Base-by-base conservation (phyloP, 2,113 vertebrate genomes). In the Hystrix brachyura region DNA sequence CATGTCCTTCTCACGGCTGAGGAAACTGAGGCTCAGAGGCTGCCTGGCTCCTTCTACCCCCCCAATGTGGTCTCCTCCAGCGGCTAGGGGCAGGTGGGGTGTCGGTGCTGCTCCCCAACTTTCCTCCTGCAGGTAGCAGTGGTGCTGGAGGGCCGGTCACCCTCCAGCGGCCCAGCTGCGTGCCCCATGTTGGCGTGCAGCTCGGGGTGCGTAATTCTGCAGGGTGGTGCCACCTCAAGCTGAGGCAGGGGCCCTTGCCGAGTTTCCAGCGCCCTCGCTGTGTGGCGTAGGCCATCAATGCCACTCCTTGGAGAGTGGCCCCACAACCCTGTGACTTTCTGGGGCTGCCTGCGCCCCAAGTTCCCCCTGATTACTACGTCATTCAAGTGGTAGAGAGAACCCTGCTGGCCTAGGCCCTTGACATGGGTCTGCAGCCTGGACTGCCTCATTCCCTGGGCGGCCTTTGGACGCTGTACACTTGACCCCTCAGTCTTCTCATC, bases 241-340 rank as follows among this genome's bases (percentile, higher is more conserved):
- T 34, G 46, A 5, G 0, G 65, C 57, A 25, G 32, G 46, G 46
- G 7, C 14, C 74, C 25, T 4, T n/a, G 46, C 55, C 84, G 34
- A 0, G 0, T 0, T 57, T 5, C 0, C 11, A 76, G 79, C 46
- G 65, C 19, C 23, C 51, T 2, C 38, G 13, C 69, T 15, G 48
- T 51, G 74, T 13, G 7, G 74, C 15, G 46, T 76, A 48, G n/a
- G 15, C 23, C 0, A 2, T 12, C 78, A 18, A 7, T 7, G 5
- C 19, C 34, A 4, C 59, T 34, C 88, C 81, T 32, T 18, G 62
- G 10, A 84, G 57, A 80, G 69, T 5, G 5, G 55, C 27, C 21
- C 32, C 8, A 6, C 0, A 55, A 57, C 86, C 21, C 53, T 5
- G 27, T 1, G 53, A 62, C 65, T 21, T 51, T 78, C 59, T 21